phyloP scores from a whole-genome alignment of 1,140 invertebrate genomes.

The Chionoecetes opilio region DNA sequence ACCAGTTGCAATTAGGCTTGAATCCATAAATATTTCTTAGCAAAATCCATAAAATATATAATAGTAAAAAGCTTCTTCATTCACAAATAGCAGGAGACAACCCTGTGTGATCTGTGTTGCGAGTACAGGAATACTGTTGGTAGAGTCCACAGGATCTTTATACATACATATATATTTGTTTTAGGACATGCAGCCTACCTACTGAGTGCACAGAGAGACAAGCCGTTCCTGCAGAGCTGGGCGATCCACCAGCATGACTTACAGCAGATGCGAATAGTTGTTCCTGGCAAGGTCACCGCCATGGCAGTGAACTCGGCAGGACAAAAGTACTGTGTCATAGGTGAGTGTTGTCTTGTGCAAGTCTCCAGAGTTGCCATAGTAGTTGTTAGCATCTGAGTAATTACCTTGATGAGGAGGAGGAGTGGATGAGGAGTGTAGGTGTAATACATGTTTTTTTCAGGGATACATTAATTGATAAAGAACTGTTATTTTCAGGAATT shows the following conservation, averaged over 20 bases:
- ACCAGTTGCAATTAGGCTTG: too few species aligned
- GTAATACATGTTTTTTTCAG: not conserved
- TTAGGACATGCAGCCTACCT: conserved; percentile 61
- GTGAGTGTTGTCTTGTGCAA: not conserved
- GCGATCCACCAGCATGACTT: conserved; percentile 63
- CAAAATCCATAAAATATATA: too few species aligned
- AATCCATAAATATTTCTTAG: too few species aligned
- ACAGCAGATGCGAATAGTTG: conserved; percentile 67
- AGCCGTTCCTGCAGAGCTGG: conserved; percentile 76
- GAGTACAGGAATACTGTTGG: too few species aligned
- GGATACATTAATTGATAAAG: too few species aligned
- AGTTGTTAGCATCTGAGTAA: not conserved
- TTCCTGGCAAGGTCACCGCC: conserved; percentile 68
- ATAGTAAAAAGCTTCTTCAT: too few species aligned
- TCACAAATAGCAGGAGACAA: too few species aligned
- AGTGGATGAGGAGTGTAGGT: not conserved
- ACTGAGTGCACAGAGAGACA: conserved; percentile 69
- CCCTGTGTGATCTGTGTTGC: too few species aligned
- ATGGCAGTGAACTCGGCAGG: conserved; percentile 65
- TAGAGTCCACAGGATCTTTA: too few species aligned
- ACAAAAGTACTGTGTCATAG: conserved; percentile 70
- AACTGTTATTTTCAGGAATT: conserved; percentile 69
- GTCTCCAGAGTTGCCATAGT: not conserved
- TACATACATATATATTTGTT: not conserved
- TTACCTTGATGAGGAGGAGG: not conserved